phyloP scores from a whole-genome alignment of 1,140 invertebrate genomes.

The Meloidogyne chitwoodi region DNA sequence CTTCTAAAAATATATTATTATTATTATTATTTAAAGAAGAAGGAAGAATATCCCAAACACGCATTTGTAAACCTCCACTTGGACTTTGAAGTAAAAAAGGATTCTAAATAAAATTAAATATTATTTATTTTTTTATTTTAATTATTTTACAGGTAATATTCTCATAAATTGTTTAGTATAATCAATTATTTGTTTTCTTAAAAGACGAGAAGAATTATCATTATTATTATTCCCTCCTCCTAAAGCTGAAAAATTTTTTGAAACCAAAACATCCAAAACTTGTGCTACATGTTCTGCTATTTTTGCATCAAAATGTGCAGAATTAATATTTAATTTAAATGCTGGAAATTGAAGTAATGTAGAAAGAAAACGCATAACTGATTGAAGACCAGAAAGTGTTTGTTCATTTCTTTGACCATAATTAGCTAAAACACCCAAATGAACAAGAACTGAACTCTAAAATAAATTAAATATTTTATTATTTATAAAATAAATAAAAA shows the following conservation, averaged over 20 bases:
- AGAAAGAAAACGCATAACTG: slow-evolving; percentile 45
- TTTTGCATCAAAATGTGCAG: slow-evolving; percentile 45
- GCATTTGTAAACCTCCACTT: slow-evolving; percentile 38
- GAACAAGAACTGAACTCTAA: slow-evolving; percentile 42
- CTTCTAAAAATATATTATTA: background rate
- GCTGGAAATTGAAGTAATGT: slow-evolving; percentile 39
- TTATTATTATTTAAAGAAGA: no score
- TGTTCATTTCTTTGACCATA: slow-evolving; percentile 44
- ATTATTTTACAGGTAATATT: slow-evolving; percentile 33
- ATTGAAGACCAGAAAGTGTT: slow-evolving; percentile 37
- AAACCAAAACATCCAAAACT: slow-evolving; percentile 32
- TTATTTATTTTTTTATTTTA: background rate
- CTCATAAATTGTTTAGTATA: slow-evolving; percentile 35
- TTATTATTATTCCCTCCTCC: slow-evolving; percentile 34
- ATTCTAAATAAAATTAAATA: background rate
- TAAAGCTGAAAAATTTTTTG: slow-evolving; percentile 31
- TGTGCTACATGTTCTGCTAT: slow-evolving; percentile 49
- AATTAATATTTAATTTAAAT: slow-evolving; percentile 27
- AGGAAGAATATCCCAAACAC: slow-evolving; percentile 19
- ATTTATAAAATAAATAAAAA: no score
- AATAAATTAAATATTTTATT: background rate
- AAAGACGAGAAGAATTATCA: slow-evolving; percentile 17
- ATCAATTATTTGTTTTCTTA: background rate
- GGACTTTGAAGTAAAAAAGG: slow-evolving; percentile 36
- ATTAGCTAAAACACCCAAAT: slow-evolving; percentile 47